Conservation (phyloP, 2,888 invertebrate species). For the Heliconius aoede region DNA sequence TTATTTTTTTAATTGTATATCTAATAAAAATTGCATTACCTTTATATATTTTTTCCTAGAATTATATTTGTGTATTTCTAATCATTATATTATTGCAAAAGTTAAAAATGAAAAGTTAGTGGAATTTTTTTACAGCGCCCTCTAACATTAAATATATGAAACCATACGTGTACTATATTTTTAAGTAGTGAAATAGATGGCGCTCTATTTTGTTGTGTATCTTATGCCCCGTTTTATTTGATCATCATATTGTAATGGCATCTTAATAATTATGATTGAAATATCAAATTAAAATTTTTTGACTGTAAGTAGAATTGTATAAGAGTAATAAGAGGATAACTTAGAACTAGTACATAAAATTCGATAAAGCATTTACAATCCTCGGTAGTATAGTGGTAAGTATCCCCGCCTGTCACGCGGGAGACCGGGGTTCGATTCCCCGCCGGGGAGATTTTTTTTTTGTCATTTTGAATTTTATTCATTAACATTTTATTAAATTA, state of each 20-base stretch:
- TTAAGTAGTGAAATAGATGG: not conserved
- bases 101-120: not conserved
- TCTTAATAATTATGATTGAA: not conserved
- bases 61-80: too few relatives aligned
- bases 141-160: not conserved
- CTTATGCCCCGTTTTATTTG: not conserved
- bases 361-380: conserved; percentile 48
- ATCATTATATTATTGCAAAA: not conserved
- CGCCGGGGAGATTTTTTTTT: conserved; percentile 64
- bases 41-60: too few relatives aligned
- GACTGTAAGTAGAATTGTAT: too few relatives aligned
- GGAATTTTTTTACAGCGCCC: not conserved
- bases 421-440: conserved; percentile 85
- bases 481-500: not conserved
- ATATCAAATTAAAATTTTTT: not conserved
- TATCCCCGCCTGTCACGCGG: conserved; percentile 85
- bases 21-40: not conserved
- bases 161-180: not conserved
- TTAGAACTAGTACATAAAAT: not conserved
- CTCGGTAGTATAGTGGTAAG: conserved; percentile 84
- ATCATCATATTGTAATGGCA: not conserved
- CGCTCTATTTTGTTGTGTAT: not conserved
- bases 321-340: not conserved
- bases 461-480: not conserved
- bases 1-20: not conserved